Conservation (phyloP, 2,797 vertebrate species). For the Thamnophis elegans region DNA sequence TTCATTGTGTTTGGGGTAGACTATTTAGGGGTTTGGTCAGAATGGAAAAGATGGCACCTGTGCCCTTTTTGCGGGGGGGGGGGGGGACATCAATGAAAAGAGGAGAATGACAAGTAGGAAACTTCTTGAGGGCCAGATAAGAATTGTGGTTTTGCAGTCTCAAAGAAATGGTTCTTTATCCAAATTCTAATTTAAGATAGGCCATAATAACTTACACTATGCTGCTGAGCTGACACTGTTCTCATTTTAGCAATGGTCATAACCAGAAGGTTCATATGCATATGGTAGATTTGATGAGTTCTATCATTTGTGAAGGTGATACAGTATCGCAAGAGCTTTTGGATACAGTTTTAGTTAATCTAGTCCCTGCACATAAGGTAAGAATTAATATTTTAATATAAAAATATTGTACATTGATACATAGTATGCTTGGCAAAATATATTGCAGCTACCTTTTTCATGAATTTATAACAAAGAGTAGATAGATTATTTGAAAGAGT, state of each 20-base stretch:
- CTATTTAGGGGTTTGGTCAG: background rate
- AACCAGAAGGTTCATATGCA: constrained; percentile 99
- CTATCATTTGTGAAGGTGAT: constrained; percentile 97
- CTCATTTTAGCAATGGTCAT: constrained; percentile 90
- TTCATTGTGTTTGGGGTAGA: background rate
- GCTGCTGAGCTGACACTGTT: constrained; percentile 36
- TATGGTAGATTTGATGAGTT: constrained; percentile 99
- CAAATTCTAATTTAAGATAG: background rate
- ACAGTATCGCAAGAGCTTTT: constrained; percentile 96
- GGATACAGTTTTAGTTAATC: constrained; percentile 94
- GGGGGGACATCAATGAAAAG: background rate
- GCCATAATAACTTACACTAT: constrained; percentile 5
- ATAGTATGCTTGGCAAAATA: background rate
- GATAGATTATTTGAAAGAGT: background rate
- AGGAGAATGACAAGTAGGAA: background rate
- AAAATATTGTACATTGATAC: background rate
- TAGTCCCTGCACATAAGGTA: constrained; percentile 98
- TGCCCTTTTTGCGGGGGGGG: background rate
- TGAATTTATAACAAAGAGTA: background rate
- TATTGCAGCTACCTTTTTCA: background rate
- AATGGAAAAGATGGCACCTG: background rate
- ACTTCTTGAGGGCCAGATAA: background rate
- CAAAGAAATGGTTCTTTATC: background rate
- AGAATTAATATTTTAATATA: constrained; percentile 6
- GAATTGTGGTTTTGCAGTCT: background rate